These are phyloP conservation scores for Beroe forskalii DNA, from an alignment of 37 sponge, comb jelly and placozoan genomes.

Conservation along the genomic window DNA sequence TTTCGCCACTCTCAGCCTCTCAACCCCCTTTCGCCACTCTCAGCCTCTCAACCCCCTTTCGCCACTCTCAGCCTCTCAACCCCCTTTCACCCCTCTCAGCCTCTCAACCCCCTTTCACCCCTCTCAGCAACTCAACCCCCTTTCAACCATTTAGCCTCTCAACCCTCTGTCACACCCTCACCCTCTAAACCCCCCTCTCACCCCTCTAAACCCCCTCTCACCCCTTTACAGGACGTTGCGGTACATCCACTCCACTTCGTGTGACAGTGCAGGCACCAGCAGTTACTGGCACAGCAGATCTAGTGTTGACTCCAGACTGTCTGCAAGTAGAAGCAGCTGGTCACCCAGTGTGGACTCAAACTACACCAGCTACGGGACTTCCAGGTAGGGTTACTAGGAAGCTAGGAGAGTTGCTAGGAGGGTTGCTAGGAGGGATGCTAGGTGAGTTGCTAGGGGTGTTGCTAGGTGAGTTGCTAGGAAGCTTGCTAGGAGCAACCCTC, in stretches of 20 bases:
- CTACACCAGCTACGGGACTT: constrained; percentile 49
- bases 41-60: too few relatives aligned
- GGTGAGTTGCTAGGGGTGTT: neutral
- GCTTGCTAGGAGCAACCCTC: too few relatives aligned
- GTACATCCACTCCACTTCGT: constrained; percentile 60
- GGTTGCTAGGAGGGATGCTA: neutral
- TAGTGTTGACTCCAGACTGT: constrained; percentile 30
- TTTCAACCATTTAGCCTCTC: too few relatives aligned
- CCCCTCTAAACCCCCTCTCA: neutral
- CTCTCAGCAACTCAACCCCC: too few relatives aligned
- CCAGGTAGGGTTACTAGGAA: neutral
- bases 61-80: too few relatives aligned
- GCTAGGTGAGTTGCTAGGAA: neutral
- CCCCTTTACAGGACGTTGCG: constrained; percentile 17
- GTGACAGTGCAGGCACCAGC: constrained; percentile 40
- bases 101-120: too few relatives aligned
- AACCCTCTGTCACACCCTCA: neutral
- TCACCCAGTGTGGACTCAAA: constrained; percentile 17
- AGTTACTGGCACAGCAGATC: constrained; percentile 21
- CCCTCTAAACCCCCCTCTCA: neutral
- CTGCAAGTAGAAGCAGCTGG: constrained; percentile 20
- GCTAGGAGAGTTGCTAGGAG: neutral
- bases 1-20: too few relatives aligned
- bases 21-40: too few relatives aligned
- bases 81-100: too few relatives aligned